Evolutionary conservation across 2,113 vertebrate genomes (phyloP).

Genomic region (Xenus cinereus): DNA sequence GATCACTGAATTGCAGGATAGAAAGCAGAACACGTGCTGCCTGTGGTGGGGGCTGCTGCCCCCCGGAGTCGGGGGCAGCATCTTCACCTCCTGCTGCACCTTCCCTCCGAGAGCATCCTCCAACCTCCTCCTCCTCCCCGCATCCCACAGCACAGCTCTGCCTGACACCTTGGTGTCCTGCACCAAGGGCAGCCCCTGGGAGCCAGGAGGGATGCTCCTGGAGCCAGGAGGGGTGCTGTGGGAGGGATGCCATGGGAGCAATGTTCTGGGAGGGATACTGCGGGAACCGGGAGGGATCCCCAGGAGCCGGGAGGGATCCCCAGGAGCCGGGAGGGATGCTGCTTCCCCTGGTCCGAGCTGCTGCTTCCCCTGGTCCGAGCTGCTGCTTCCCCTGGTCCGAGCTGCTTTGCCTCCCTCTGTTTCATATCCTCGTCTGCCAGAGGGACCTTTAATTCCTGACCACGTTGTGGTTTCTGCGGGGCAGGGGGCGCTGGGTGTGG

Average conservation of each 20-base stretch:
- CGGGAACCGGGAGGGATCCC: too few relatives aligned
- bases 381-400: fast-evolving
- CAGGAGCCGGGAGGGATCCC: too few relatives aligned
- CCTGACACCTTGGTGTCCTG: fast-evolving
- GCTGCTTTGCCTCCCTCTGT: too few relatives aligned
- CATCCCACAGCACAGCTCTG: background rate
- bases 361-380: fast-evolving
- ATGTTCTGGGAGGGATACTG: too few relatives aligned
- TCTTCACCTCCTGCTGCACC: background rate
- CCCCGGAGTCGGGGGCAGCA: fast-evolving
- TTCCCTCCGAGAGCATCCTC: background rate
- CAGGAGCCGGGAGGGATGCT: too few relatives aligned
- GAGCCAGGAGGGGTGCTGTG: too few relatives aligned
- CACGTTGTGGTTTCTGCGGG: fast-evolving
- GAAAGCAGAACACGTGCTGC: background rate
- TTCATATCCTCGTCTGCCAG: background rate
- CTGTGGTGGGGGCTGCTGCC: background rate
- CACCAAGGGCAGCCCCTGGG: background rate
- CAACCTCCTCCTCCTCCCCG: fast-evolving
- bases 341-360: too few relatives aligned
- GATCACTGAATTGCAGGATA: fast-evolving
- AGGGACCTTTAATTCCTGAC: background rate
- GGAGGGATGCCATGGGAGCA: too few relatives aligned
- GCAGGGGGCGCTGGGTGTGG: background rate
- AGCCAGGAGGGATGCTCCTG: too few relatives aligned